Conservation (phyloP, 1,140 invertebrate species). For the Dendroctonus ponderosae region DNA sequence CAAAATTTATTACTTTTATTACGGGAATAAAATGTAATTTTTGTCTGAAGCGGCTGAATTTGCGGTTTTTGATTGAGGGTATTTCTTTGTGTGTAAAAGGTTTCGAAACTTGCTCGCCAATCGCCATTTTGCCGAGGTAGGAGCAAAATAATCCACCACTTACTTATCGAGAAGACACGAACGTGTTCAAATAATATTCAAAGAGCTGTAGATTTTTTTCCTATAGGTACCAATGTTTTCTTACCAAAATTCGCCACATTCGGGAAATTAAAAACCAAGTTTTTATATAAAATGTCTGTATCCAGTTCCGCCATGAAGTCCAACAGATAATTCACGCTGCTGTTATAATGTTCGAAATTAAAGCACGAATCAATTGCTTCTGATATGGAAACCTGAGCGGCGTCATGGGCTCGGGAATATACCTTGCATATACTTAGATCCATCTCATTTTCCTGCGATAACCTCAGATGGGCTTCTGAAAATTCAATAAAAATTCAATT, state of each 20-base stretch:
- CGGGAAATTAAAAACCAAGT: slow-evolving; percentile 9
- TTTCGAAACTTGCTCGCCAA: neutral
- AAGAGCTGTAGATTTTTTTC: neutral
- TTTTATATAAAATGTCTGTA: slow-evolving; percentile 25
- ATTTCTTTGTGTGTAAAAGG: neutral
- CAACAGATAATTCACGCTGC: slow-evolving; percentile 6
- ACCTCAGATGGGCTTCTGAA: slow-evolving; percentile 17
- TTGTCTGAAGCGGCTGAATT: no score
- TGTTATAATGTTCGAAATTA: slow-evolving; percentile 14
- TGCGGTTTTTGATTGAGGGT: no score
- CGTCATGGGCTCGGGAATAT: slow-evolving; percentile 1
- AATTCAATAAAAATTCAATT: neutral
- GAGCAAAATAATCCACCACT: neutral
- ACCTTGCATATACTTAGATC: slow-evolving; percentile 15
- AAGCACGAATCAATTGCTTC: slow-evolving; percentile 19
- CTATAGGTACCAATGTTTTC: no score
- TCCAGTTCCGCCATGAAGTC: slow-evolving; percentile 19
- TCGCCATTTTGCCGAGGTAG: neutral
- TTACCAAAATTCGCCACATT: slow-evolving; percentile 11
- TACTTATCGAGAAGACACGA: neutral
- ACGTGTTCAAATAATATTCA: neutral
- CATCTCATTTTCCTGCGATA: slow-evolving; percentile 8
- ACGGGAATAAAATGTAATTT: neutral
- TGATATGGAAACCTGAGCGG: slow-evolving; percentile 1
- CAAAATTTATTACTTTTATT: neutral